Percentiles rank a stretch among this genome's conserved stretches.
phyloP scores from a whole-genome alignment of 2,797 vertebrate genomes.

The Lacerta bilineata region DNA sequence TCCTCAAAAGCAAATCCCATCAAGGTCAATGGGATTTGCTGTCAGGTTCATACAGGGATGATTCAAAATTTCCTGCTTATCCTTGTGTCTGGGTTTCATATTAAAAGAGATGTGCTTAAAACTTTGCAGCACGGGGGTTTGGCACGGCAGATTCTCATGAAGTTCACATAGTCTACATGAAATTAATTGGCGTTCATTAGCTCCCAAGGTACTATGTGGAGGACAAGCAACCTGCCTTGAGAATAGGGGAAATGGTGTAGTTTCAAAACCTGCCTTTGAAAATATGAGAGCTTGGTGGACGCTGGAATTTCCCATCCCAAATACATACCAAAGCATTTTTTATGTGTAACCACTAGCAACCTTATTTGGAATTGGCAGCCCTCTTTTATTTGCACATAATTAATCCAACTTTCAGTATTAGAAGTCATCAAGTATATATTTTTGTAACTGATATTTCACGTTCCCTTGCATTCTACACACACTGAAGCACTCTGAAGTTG shows the following conservation, averaged over 20 bases:
- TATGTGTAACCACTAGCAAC: background rate
- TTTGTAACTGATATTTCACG: background rate
- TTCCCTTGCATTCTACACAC: background rate
- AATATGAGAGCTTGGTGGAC: background rate
- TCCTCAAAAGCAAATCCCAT: background rate
- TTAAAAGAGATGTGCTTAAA: background rate
- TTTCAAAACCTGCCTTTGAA: background rate
- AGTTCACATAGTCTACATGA: background rate
- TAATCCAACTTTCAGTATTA: background rate
- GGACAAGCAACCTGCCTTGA: background rate
- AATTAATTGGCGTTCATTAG: background rate
- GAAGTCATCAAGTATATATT: background rate
- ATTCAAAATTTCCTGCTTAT: background rate
- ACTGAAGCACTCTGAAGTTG: background rate
- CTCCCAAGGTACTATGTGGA: background rate
- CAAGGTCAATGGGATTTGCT: background rate
- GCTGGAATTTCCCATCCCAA: background rate
- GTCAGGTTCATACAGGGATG: background rate
- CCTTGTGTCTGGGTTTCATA: background rate
- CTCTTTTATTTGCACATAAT: background rate
- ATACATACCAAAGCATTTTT: background rate
- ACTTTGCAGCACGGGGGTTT: too few species aligned
- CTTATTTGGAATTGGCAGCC: background rate
- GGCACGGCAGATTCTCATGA: background rate
- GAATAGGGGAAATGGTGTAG: background rate